Evolutionary conservation across 2,888 invertebrate species (phyloP), one percentile per base, ranked within the genome.

Genomic region (Nasonovia ribisnigri): DNA sequence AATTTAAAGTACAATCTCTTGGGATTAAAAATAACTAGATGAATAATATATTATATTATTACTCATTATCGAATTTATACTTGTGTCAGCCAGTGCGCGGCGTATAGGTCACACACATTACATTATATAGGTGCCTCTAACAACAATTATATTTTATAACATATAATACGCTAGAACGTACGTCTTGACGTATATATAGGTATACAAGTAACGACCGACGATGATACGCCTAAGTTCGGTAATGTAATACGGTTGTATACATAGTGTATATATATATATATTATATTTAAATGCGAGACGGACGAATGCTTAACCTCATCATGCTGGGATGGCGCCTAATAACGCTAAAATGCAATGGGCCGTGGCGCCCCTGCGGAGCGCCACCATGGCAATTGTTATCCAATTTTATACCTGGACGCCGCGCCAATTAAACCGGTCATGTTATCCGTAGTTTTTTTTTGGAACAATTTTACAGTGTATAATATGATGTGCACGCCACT

Each of bases 251-350:
- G 20, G 77, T 77, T 77, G 6, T 67, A n/a, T 67, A 20, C 2
- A 26, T 1, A 57, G 2, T 77, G 20, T 36, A 36, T 77, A 36
- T 20, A 36, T 77, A 36, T n/a, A 20, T 36, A 77, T 77, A 3
- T 10, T 13, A 42, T 51, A 91, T 91, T 84, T 91, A 91, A 84
- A 91, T 51, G 57, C n/a, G 91, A 77, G 60, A 86, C 87, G 87
- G 86, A 67, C 48, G 48, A 67, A 26, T 90, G 60, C 84, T 90
- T 93, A 51, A n/a, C 11, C 20, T 87, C 93, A 67, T 87, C 93
- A 67, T 90, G 93, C 93, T 90, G 93, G 48, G 90, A 60, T 67
- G 93, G 93, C 90, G 93, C 90, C 93, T 90, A 86, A 60, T 67
- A 92, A 92, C 77, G 92, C 43, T n/a, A 24, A 60, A 60, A 84